Evolutionary conservation across 2,113 vertebrate genomes (phyloP).

Genomic region (Psilopsiagon aymara): DNA sequence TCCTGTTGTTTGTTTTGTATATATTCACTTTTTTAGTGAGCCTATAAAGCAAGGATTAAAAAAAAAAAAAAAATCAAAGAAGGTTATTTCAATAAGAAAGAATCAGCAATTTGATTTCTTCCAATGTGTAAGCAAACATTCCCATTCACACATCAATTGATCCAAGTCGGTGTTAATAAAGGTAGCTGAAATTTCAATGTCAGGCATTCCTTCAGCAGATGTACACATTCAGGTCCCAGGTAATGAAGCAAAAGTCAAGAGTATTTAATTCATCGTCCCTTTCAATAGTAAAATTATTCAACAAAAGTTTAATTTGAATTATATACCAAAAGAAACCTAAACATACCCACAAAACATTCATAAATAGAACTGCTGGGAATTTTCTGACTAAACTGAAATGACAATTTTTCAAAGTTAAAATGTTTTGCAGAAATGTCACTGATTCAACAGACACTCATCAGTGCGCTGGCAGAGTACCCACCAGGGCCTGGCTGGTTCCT

Average conservation of each 20-base stretch:
- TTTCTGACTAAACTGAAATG: neutral
- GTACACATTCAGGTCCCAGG: neutral
- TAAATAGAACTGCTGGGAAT: neutral
- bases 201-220: slow-evolving; percentile 1
- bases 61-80: slow-evolving; percentile 30
- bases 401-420: neutral
- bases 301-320: neutral
- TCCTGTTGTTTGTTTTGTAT: slow-evolving; percentile 51
- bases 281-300: neutral
- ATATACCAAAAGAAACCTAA: neutral
- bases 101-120: slow-evolving; percentile 55
- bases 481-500: neutral
- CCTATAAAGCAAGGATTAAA: slow-evolving; percentile 34
- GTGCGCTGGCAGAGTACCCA: neutral
- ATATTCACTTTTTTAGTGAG: slow-evolving; percentile 50
- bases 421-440: neutral
- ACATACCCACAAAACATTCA: neutral
- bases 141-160: slow-evolving; percentile 51
- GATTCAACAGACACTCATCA: neutral
- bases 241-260: neutral
- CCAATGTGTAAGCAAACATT: slow-evolving; percentile 42
- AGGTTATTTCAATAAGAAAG: slow-evolving; percentile 54
- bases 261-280: neutral
- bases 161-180: neutral
- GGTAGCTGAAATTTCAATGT: neutral